Percentiles rank a stretch among this genome's conserved stretches.
Evolutionary conservation across 2,113 vertebrate genomes (phyloP).

Genomic region (Seriola quinqueradiata): DNA sequence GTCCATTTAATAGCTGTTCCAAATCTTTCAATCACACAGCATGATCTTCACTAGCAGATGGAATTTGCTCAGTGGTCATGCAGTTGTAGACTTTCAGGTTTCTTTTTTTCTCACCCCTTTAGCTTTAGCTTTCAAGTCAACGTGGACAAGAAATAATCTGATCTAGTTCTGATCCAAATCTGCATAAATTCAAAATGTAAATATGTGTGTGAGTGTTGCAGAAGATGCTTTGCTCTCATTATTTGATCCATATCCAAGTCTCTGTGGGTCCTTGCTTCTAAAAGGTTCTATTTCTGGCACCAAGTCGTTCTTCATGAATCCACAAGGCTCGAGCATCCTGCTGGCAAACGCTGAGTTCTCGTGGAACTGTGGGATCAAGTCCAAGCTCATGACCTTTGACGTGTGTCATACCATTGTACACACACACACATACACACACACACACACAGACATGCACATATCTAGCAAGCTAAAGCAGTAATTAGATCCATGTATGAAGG

Average conservation of each 20-base stretch:
- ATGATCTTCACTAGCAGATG: background rate
- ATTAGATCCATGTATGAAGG: conserved; percentile 1
- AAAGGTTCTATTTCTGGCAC: conserved; percentile 72
- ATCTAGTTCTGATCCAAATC: conserved; percentile 9
- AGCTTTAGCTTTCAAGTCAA: background rate
- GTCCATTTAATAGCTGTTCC: background rate
- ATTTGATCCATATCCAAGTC: conserved; percentile 65
- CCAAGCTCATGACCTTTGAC: conserved; percentile 55
- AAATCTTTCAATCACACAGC: background rate
- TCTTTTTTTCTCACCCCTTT: too few relatives aligned
- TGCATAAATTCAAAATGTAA: conserved; percentile 19
- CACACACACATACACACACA: conserved; percentile 28
- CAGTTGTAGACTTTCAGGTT: background rate
- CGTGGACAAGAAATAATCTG: background rate
- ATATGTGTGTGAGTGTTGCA: conserved; percentile 26
- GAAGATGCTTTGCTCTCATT: conserved; percentile 45
- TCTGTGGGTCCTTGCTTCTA: conserved; percentile 51
- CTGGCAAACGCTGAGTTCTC: conserved; percentile 46
- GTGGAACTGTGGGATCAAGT: conserved; percentile 42
- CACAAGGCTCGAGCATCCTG: conserved; percentile 47
- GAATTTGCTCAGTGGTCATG: too few relatives aligned
- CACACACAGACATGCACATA: conserved; percentile 20
- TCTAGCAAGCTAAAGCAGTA: conserved; percentile 2
- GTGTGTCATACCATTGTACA: conserved; percentile 18
- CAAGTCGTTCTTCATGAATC: conserved; percentile 43